Percentiles rank a stretch among this genome's conserved stretches.
Evolutionary conservation across 2,113 vertebrate genomes (phyloP).

Genomic region (Cricetomys ansorgei): DNA sequence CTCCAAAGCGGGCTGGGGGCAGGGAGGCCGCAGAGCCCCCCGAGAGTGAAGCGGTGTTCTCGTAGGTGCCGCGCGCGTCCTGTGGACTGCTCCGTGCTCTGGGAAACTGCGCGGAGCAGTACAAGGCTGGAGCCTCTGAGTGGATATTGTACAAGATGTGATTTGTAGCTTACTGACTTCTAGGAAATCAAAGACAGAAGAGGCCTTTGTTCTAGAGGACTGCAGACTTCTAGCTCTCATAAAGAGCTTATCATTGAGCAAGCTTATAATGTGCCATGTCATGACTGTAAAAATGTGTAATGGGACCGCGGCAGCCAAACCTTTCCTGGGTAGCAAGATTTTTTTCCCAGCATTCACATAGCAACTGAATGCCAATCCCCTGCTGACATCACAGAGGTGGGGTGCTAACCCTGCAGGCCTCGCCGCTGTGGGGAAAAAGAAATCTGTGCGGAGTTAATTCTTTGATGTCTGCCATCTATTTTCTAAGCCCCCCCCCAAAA

Average conservation of each 20-base stretch:
- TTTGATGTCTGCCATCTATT: background rate
- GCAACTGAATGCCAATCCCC: background rate
- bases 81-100: background rate
- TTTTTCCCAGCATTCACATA: constrained; percentile 34
- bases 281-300: constrained; percentile 81
- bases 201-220: constrained; percentile 82
- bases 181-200: constrained; percentile 85
- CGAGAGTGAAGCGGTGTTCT: background rate
- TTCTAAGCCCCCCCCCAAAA: background rate
- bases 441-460: background rate
- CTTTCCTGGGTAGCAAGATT: constrained; percentile 60
- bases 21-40: background rate
- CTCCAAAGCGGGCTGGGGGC: background rate
- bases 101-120: background rate
- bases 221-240: constrained; percentile 69
- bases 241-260: constrained; percentile 80
- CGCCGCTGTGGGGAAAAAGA: background rate
- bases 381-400: background rate
- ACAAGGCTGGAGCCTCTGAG: constrained; percentile 60
- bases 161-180: constrained; percentile 79
- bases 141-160: constrained; percentile 64
- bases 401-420: background rate
- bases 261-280: constrained; percentile 77
- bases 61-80: fast-evolving
- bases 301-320: constrained; percentile 54